Evolutionary conservation across 2,888 invertebrate genomes (phyloP).

Genomic region (Polymixis lichenea): DNA sequence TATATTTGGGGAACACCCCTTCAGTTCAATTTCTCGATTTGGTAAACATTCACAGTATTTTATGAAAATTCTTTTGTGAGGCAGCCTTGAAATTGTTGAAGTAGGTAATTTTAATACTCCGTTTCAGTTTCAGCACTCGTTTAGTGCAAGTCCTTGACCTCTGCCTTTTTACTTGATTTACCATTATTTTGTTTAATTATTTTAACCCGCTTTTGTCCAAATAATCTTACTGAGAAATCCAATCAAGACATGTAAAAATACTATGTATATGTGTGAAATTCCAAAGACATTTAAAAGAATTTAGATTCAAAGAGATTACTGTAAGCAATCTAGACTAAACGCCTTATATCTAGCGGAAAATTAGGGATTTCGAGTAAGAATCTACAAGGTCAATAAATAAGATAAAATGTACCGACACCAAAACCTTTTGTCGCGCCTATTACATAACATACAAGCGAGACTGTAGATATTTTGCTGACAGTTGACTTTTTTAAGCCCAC

Average conservation of each 20-base stretch:
- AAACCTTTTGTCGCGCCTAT: constrained; percentile 38
- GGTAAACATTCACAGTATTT: constrained; percentile 55
- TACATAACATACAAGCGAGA: constrained; percentile 46
- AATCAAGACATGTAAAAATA: not conserved
- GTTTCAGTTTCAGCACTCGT: constrained; percentile 42
- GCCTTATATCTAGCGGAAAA: constrained; percentile 42
- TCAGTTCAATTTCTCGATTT: constrained; percentile 42
- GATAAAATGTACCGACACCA: constrained; percentile 44
- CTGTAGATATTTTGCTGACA: constrained; percentile 41
- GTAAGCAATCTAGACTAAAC: constrained; percentile 18
- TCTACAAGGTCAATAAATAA: constrained; percentile 38
- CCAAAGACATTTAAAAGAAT: not conserved
- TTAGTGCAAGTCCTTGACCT: constrained; percentile 30
- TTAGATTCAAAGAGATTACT: constrained; percentile 16
- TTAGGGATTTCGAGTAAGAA: constrained; percentile 14
- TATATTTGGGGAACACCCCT: constrained; percentile 55
- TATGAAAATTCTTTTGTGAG: constrained; percentile 41
- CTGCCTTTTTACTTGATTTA: constrained; percentile 33
- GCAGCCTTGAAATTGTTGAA: constrained; percentile 49
- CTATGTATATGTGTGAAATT: not conserved
- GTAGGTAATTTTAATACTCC: constrained; percentile 39
- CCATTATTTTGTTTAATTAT: constrained; percentile 15
- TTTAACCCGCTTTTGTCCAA: not conserved
- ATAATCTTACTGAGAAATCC: not conserved
- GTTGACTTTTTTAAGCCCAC: constrained; percentile 31